Evolutionary conservation across 2,113 vertebrate species (phyloP).

Genomic region (Actenoides hombroni): DNA sequence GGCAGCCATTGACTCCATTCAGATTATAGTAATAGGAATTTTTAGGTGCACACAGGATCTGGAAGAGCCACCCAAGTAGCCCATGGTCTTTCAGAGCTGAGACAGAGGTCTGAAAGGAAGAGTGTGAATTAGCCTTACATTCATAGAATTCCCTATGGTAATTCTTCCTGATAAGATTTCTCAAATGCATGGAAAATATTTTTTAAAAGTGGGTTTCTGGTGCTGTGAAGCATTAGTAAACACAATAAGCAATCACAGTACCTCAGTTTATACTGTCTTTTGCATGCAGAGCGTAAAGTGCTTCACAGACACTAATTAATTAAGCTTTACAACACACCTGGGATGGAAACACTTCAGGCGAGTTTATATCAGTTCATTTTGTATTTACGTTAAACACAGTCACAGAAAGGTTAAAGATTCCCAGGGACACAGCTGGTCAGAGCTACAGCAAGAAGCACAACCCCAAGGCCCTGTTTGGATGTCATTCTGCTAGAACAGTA

Average conservation of each 20-base stretch:
- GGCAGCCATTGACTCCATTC: not conserved
- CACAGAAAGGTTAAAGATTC: conserved; percentile 3
- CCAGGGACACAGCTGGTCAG: not conserved
- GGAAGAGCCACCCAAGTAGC: rapidly evolving
- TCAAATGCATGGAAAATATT: not conserved
- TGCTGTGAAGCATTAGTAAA: not conserved
- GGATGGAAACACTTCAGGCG: not conserved
- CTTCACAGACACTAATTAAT: conserved; percentile 25
- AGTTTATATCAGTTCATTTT: conserved; percentile 32
- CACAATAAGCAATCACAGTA: not conserved
- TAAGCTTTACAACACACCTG: conserved; percentile 30
- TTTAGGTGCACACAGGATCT: not conserved
- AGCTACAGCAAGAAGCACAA: not conserved
- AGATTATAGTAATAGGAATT: not conserved
- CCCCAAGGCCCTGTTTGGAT: not conserved
- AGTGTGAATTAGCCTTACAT: not conserved
- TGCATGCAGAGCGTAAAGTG: not conserved
- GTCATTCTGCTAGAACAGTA: not conserved
- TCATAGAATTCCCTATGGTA: not conserved
- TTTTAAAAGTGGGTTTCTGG: not conserved
- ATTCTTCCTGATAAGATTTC: not conserved
- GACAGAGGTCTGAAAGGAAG: not conserved
- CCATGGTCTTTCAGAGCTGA: not conserved
- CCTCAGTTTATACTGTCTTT: not conserved
- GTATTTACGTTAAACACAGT: not conserved